Conservation (phyloP, 2,797 vertebrate species). For the Microctenopoma lineatum region DNA sequence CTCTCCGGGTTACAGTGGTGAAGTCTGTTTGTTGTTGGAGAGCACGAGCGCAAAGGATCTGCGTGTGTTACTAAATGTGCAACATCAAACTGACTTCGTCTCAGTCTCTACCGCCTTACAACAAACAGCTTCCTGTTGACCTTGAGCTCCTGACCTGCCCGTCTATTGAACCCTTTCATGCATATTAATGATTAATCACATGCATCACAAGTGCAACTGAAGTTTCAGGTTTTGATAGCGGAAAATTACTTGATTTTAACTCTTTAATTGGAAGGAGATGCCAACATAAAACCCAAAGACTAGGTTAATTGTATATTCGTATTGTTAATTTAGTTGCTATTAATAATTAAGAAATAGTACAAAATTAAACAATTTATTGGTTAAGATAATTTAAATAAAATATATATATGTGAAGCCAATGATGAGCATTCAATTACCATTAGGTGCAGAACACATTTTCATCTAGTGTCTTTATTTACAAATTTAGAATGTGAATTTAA, state of each 20-base stretch:
- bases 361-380: not conserved
- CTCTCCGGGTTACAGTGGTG: not conserved
- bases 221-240: not conserved
- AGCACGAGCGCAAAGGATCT: accelerated
- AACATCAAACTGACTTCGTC: conserved; percentile 55
- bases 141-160: conserved; percentile 44
- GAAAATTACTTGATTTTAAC: not conserved
- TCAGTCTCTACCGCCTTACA: not conserved
- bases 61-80: accelerated
- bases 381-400: not conserved
- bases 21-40: conserved; percentile 37
- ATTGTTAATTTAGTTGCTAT: not conserved
- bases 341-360: not conserved
- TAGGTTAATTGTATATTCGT: too few relatives aligned
- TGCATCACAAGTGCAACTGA: not conserved
- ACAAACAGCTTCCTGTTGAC: conserved; percentile 69
- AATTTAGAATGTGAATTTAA: too few relatives aligned
- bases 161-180: conserved; percentile 21
- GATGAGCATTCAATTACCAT: not conserved
- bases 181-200: conserved; percentile 18
- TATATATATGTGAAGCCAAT: not conserved
- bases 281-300: too few relatives aligned
- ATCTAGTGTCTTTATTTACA: too few relatives aligned
- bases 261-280: too few relatives aligned
- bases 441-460: not conserved